Base-by-base conservation (phyloP, 2,113 vertebrate species). In the Noctilio leporinus region DNA sequence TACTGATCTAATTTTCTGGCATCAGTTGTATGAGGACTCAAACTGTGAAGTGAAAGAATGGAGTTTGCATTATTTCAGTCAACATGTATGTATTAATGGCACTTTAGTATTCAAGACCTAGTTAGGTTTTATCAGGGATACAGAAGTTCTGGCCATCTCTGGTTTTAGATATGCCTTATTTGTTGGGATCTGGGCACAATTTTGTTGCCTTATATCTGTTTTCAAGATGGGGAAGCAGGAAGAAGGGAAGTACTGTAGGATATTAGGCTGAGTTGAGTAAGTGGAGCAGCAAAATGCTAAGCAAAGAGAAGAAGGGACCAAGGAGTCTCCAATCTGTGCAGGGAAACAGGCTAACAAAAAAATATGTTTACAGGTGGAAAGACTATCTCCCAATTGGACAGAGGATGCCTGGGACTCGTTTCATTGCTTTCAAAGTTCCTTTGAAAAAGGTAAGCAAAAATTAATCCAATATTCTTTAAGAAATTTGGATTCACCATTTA, bases 381-480 rank as follows among this genome's bases (percentile, higher is more conserved):
- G 96, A 99, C 12, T 99, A 99, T 78, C 62, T 95, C 6, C 95
- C 99, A 5, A 87, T 99, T 51, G 99, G 99, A 62, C 98, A 97
- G 72, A 97, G 99, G 76, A 98, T 99, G 24, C 93, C 97, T 0
- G 99, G 99, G 47, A 99, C 99, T 0, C 98, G 99, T 40, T 99
- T 99, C 97, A 98, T 99, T 38, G 98, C 99, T 91, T 99, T 99
- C 97, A 99, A 99, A 97, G 99, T 99, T 35, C 99, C 99, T 10
- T 98, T 99, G 75, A 99, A 97, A 73, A 97, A 98, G 98, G 99
- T 99, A 47, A 96, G 98, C 0, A 55, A 43, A 55, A 40, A 30
- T 57, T 80, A 72, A 85, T 83, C 59, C 2, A 15, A 1, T 59
- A n/a, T 93, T 59, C 59, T 81, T 91, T 88, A 30, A 91, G 35